These are phyloP conservation scores for Grantiella picta DNA, from an alignment of 2,113 vertebrate genomes.

Conservation along the genomic window DNA sequence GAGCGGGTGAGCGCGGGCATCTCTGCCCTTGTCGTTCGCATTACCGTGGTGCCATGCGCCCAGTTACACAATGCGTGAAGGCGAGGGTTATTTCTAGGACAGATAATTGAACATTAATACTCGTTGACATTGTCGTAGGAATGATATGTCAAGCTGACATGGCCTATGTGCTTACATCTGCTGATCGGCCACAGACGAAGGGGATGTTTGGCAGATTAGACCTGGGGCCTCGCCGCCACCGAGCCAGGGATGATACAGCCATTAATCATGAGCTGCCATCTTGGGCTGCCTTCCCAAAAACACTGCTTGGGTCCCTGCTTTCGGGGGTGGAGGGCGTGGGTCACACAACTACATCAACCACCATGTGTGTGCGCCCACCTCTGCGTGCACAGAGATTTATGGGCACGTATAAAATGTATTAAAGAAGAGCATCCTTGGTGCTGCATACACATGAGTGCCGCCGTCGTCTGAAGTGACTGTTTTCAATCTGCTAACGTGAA, in stretches of 20 bases:
- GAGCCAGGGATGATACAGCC: constrained; percentile 54
- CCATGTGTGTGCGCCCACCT: accelerated
- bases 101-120: constrained; percentile 87
- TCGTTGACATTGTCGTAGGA: constrained; percentile 77
- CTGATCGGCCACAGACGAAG: constrained; percentile 71
- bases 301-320: neutral
- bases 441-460: accelerated
- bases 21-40: constrained; percentile 72
- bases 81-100: constrained; percentile 81
- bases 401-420: accelerated
- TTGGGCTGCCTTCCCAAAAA: constrained; percentile 49
- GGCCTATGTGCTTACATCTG: constrained; percentile 76
- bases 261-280: constrained; percentile 72
- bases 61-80: constrained; percentile 67
- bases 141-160: constrained; percentile 85
- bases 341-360: accelerated
- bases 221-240: constrained; percentile 62
- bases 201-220: constrained; percentile 74
- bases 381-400: accelerated
- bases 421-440: neutral
- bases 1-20: constrained; percentile 58
- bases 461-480: neutral
- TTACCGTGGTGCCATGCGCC: constrained; percentile 43
- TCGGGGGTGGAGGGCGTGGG: neutral
- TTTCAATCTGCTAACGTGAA: neutral